A percentile compares a stretch with the other conserved stretches of the same genome.
These are phyloP conservation scores for Phymastichus coffea DNA, from an alignment of 1,140 invertebrate species.

Conservation along the genomic window DNA sequence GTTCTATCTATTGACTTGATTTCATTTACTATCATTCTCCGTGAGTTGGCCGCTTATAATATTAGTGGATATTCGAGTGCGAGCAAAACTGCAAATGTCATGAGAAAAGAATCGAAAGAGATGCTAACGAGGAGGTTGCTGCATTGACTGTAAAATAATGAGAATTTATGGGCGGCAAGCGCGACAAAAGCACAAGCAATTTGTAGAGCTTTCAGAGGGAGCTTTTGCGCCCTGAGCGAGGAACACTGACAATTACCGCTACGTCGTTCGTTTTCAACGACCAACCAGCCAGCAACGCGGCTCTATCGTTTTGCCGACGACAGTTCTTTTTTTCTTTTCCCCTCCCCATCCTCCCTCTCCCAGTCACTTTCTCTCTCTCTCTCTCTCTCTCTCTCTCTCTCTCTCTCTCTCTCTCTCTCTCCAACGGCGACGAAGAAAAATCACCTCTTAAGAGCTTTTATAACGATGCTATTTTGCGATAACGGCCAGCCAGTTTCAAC, in stretches of 20 bases:
- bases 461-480: slow-evolving; percentile 25
- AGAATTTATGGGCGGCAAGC: slow-evolving; percentile 51
- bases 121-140: too few relatives aligned
- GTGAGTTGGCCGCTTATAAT: too few relatives aligned
- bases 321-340: slow-evolving; percentile 7
- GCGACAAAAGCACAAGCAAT: too few relatives aligned
- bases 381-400: slow-evolving; percentile 28
- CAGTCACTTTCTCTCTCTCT: slow-evolving; percentile 25
- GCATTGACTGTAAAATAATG: slow-evolving; percentile 53
- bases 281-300: too few relatives aligned
- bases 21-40: too few relatives aligned
- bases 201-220: slow-evolving; percentile 46
- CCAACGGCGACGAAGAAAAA: slow-evolving; percentile 28
- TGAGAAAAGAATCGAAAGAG: too few relatives aligned
- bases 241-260: slow-evolving; percentile 35
- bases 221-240: background rate
- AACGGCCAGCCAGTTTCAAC: slow-evolving; percentile 11
- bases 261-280: slow-evolving; percentile 22
- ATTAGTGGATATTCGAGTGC: too few relatives aligned
- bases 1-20: background rate
- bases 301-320: too few relatives aligned
- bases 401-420: slow-evolving; percentile 16
- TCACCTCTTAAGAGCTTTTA: slow-evolving; percentile 25
- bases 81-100: too few relatives aligned
- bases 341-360: too few relatives aligned